phyloP scores from a whole-genome alignment of 2,797 vertebrate genomes.

The Bufotes viridis region DNA sequence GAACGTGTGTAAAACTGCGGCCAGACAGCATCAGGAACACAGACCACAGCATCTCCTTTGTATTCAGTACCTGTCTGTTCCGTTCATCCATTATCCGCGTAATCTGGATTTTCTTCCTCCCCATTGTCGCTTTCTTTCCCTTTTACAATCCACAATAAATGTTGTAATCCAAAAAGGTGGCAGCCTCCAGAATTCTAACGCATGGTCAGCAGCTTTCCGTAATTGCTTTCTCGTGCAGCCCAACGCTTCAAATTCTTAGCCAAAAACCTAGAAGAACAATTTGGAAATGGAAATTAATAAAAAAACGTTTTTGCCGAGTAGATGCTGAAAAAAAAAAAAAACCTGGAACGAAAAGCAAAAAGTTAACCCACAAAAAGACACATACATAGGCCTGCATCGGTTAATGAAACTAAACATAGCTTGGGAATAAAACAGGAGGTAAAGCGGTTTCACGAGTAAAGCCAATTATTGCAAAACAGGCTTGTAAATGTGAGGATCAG shows the following conservation, averaged over 20 bases:
- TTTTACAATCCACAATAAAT: slow-evolving; percentile 83
- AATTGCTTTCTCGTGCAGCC: slow-evolving; percentile 69
- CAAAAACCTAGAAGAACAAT: slow-evolving; percentile 70
- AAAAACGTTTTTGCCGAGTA: background rate
- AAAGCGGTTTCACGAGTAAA: background rate
- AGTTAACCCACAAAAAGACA: background rate
- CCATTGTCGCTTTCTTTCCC: slow-evolving; percentile 87
- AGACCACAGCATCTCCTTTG: background rate
- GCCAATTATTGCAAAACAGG: slow-evolving; percentile 12
- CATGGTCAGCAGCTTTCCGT: slow-evolving; percentile 84
- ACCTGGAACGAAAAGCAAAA: background rate
- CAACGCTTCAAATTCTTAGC: slow-evolving; percentile 66
- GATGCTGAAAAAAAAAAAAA: background rate
- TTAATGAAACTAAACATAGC: background rate
- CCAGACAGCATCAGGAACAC: background rate
- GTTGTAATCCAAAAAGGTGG: slow-evolving; percentile 79
- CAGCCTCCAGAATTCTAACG: slow-evolving; percentile 85
- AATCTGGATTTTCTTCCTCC: slow-evolving; percentile 99
- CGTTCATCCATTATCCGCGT: slow-evolving; percentile 99
- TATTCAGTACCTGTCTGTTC: slow-evolving; percentile 90
- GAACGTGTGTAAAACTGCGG: background rate
- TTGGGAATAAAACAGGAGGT: slow-evolving; percentile 18
- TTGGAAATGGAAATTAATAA: slow-evolving; percentile 26
- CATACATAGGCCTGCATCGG: background rate
- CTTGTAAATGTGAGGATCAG: background rate